Evolutionary conservation across 1,140 invertebrate genomes (phyloP).

Genomic region (Tetragnatha versicolor): DNA sequence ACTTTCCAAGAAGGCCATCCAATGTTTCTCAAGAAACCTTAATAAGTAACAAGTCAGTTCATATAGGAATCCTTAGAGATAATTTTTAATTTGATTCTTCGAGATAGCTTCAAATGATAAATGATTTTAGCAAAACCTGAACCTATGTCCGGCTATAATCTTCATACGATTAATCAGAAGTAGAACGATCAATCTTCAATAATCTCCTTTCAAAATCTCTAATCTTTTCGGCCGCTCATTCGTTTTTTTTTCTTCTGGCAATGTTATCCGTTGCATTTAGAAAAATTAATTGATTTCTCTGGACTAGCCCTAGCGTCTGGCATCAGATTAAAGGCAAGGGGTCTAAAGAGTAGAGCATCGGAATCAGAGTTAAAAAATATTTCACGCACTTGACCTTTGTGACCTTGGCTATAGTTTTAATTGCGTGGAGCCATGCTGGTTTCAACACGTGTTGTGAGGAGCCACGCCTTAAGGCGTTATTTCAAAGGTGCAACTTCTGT

Average conservation of each 20-base stretch:
- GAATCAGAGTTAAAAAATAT: neutral
- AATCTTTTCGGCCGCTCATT: constrained; percentile 28
- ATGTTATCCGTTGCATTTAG: neutral
- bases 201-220: constrained; percentile 43
- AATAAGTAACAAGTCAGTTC: constrained; percentile 40
- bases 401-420: constrained; percentile 29
- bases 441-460: constrained; percentile 10
- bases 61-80: constrained; percentile 27
- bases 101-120: constrained; percentile 29
- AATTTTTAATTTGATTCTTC: constrained; percentile 45
- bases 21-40: neutral
- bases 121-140: constrained; percentile 13
- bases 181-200: constrained; percentile 26
- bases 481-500: constrained; percentile 18
- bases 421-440: constrained; percentile 16
- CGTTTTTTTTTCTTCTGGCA: constrained; percentile 17
- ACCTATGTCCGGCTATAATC: constrained; percentile 22
- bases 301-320: neutral
- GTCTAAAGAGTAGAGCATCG: constrained; percentile 16
- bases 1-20: neutral
- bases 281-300: constrained; percentile 41
- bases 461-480: constrained; percentile 4
- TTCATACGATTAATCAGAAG: constrained; percentile 36
- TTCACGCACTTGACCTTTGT: constrained; percentile 29
- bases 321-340: constrained; percentile 2